Base-by-base conservation (phyloP, 2,113 vertebrate species). In the Mustela lutreola region DNA sequence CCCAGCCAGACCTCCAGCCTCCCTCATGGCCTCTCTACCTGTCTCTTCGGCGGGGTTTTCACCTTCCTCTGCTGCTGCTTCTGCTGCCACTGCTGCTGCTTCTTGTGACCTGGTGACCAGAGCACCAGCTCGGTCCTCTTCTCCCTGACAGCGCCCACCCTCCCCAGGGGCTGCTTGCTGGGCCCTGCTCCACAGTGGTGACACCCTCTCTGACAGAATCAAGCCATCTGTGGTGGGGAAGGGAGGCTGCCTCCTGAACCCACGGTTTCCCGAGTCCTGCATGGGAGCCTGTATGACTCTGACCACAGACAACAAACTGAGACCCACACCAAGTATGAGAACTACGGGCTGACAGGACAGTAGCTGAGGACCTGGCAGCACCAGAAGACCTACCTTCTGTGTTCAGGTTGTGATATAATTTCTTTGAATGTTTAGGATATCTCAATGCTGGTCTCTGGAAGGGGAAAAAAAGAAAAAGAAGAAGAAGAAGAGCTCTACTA, bases 401-500 rank as follows among this genome's bases (percentile, higher is more conserved):
- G n/a, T 73, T 95, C 84, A 86, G 71, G 11, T 24, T 83, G 62
- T 7, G 21, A 36, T 5, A 60, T 4, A 39, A 58, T 48, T 93
- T 98, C 75, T n/a, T 98, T 70, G 91, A 7, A 78, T 50, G 33
- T 58, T 62, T 75, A 76, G 97, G 94, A 48, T 97, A 75, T 78
- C 45, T 80, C 92, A 95, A 6, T 0, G 67, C 39, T 90, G 95
- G 97, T 96, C 16, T 97, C 98, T 98, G 36, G 24, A 79, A 67
- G 58, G 58, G 21, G 58, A 8, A 24, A 10, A 50, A 36, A 71
- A 15, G 48, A 19, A 67, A 7, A 94, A 82, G 33, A 48, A 88
- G 48, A 19, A 65, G 10, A 94, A 82, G 33, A 48, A 88, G 84
- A 89, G 36, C 42, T 75, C 79, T 79, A 70, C 14, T 53, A 3